A percentile compares a stretch with the other conserved stretches of the same genome.
Evolutionary conservation across 2,797 vertebrate species (phyloP).

Genomic region (Dipus sagitta): DNA sequence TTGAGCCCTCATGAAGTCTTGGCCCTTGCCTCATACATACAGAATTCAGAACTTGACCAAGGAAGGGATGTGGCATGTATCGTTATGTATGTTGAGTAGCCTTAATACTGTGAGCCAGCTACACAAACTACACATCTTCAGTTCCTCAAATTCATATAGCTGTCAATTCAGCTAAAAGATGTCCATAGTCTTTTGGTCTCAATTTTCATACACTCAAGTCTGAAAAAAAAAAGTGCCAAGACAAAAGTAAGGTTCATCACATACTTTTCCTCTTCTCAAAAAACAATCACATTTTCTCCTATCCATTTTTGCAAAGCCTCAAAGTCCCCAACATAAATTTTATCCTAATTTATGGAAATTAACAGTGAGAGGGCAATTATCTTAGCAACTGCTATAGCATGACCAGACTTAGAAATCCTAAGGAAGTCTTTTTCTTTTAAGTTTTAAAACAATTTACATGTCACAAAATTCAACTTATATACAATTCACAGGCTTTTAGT

Average conservation of each 20-base stretch:
- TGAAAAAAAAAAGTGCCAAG: neutral
- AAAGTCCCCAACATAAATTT: neutral
- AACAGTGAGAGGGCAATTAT: too few relatives aligned
- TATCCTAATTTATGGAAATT: neutral
- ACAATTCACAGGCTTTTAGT: too few relatives aligned
- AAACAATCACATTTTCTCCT: neutral
- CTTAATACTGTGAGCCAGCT: neutral
- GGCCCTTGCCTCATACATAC: neutral
- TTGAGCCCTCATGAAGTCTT: neutral
- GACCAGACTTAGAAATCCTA: too few relatives aligned
- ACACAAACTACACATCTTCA: constrained; percentile 2
- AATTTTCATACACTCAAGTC: neutral
- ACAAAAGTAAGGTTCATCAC: neutral
- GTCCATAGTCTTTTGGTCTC: neutral
- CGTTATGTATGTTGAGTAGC: neutral
- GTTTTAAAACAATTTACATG: too few relatives aligned
- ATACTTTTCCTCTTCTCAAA: neutral
- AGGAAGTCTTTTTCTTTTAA: too few relatives aligned
- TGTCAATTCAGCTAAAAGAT: neutral
- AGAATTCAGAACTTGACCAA: neutral
- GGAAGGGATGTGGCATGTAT: neutral
- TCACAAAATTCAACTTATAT: too few relatives aligned
- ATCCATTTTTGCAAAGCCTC: neutral
- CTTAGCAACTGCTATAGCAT: too few relatives aligned
- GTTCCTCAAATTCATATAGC: neutral